These are phyloP conservation scores for Atopsyche davidsoni DNA, from an alignment of 1,140 invertebrate species.

Conservation along the genomic window DNA sequence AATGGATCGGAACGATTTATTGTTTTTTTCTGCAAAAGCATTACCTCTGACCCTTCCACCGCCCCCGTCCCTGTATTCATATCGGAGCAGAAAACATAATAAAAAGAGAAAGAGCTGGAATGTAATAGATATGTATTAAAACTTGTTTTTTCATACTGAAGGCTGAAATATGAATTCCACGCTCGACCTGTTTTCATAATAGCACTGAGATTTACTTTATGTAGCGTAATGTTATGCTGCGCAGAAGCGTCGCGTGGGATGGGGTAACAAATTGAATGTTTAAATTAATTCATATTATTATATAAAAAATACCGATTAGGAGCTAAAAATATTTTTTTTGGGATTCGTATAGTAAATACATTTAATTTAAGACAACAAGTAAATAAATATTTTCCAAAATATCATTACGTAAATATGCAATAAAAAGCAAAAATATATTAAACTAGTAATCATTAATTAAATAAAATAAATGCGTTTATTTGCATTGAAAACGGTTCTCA, in stretches of 20 bases:
- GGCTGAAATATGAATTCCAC: slow-evolving; percentile 24
- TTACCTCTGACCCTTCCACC: too few relatives aligned
- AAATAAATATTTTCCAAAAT: too few relatives aligned
- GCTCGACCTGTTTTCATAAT: slow-evolving; percentile 20
- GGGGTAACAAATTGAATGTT: not conserved
- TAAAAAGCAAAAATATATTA: slow-evolving; percentile 17
- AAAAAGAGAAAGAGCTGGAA: not conserved
- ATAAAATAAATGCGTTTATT: too few relatives aligned
- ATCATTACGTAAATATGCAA: too few relatives aligned
- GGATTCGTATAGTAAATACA: too few relatives aligned
- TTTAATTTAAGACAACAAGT: too few relatives aligned
- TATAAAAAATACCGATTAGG: too few relatives aligned
- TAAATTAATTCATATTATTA: not conserved
- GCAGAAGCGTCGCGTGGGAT: not conserved
- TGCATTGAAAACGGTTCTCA: too few relatives aligned
- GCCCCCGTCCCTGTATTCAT: too few relatives aligned
- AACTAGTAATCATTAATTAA: slow-evolving; percentile 20
- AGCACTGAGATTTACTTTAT: slow-evolving; percentile 25
- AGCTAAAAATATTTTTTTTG: too few relatives aligned
- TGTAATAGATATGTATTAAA: slow-evolving; percentile 18
- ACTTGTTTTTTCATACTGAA: slow-evolving; percentile 13
- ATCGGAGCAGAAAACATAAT: not conserved
- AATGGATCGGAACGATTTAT: too few relatives aligned
- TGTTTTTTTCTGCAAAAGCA: too few relatives aligned
- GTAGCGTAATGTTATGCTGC: slow-evolving; percentile 21